Base-by-base conservation (phyloP, 2,888 invertebrate species). In the Ormyrus nitidulus region DNA sequence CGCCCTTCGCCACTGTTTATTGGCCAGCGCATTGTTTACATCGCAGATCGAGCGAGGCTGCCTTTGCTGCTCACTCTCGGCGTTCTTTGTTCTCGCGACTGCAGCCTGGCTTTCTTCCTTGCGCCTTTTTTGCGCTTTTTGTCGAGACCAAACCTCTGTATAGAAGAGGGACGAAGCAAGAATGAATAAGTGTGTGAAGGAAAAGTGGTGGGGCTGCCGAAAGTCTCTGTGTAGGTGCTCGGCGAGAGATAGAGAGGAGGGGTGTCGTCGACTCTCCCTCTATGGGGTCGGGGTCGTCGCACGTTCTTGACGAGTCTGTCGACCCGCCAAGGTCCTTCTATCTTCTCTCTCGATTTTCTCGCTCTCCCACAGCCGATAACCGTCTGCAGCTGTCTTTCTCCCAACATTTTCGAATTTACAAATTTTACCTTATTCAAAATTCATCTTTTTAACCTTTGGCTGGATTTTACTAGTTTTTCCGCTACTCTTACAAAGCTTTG, bases 241-340 rank as follows among this genome's bases (percentile, higher is more conserved):
- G 59, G 75, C 78, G 77, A 13, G 75, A 65, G 77, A 83, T 76
- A 58, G 68, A 9, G 65, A 58, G 74, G 72, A 68, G 76, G 65
- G 77, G 61, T 71, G 77, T 62, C 34, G 34, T 34, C 34, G 34
- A 34, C 53, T 75, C 72, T 77, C 79, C 66, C 58, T 44, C 74
- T 71, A 74, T 74, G 82, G 77, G 80, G 80, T 80, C 85, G 88
- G 88, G 89, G 89, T 90, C 90, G 89, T 89, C 88, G 89, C 85
- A 89, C 89, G 89, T 89, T 89, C 87, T 87, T 87, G 86, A 86
- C 85, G 86, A 86, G 87, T 87, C 87, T 87, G 87, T 87, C 87
- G 89, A 89, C 87, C 89, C 86, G 87, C 85, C 88, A 88, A 89
- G 88, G 88, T 88, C 87, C 86, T 87, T 85, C 83, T 83, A 83